Evolutionary conservation across 2,888 invertebrate genomes (phyloP).

Genomic region (Bruchidius siliquastri): DNA sequence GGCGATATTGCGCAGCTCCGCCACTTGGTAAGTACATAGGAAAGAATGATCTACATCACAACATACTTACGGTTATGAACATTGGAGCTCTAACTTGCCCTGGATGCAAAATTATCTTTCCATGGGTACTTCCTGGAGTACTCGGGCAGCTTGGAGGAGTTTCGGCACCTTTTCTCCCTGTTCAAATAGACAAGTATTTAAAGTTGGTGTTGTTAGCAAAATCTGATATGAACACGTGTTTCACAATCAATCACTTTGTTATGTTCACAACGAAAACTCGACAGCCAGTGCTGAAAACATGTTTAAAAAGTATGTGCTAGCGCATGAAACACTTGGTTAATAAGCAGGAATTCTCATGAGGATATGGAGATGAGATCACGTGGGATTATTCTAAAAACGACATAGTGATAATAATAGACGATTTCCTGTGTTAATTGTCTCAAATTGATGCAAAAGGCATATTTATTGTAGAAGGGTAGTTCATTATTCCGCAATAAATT

Average conservation of each 20-base stretch:
- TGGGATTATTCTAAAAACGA: too few relatives aligned
- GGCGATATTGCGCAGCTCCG: too few relatives aligned
- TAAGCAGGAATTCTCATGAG: neutral
- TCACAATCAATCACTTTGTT: neutral
- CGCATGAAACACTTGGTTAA: neutral
- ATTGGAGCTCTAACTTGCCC: slow-evolving; percentile 59
- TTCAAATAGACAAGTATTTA: slow-evolving; percentile 1
- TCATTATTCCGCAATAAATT: too few relatives aligned
- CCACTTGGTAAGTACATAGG: too few relatives aligned
- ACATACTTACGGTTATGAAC: slow-evolving; percentile 61
- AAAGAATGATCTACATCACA: neutral
- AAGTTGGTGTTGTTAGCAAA: neutral
- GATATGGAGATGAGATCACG: neutral
- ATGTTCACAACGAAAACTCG: neutral
- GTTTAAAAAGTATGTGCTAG: neutral
- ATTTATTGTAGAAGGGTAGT: too few relatives aligned
- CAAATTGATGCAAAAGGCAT: too few relatives aligned
- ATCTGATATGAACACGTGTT: neutral
- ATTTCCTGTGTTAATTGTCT: too few relatives aligned
- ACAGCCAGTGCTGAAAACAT: neutral
- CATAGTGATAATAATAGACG: too few relatives aligned
- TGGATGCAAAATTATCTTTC: slow-evolving; percentile 37
- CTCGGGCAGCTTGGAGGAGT: slow-evolving; percentile 46
- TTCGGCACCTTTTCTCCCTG: slow-evolving; percentile 32
- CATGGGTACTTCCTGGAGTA: slow-evolving; percentile 40